phyloP scores from a whole-genome alignment of 2,113 vertebrate genomes.

The Mesoclemmys tuberculata region DNA sequence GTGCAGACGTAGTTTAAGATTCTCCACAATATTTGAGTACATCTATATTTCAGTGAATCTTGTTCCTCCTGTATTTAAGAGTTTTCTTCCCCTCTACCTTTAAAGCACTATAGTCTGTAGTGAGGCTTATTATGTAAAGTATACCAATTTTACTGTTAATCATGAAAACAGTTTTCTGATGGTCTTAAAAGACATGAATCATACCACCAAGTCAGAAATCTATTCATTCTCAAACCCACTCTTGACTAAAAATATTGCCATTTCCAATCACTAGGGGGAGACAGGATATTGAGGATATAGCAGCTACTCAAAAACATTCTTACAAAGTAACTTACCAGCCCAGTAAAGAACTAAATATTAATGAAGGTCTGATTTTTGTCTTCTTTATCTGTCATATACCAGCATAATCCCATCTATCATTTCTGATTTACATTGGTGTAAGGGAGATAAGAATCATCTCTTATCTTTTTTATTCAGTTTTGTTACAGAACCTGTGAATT shows the following conservation, averaged over 20 bases:
- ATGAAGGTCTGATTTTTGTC: rapidly evolving
- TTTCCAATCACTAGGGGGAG: conserved; percentile 54
- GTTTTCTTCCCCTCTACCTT: background rate
- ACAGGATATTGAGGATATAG: rapidly evolving
- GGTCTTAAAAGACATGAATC: background rate
- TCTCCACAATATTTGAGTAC: background rate
- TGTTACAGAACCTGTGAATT: background rate
- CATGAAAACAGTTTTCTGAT: background rate
- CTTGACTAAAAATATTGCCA: background rate
- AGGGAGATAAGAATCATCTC: background rate
- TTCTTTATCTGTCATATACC: background rate
- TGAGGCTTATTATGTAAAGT: background rate
- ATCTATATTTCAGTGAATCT: background rate
- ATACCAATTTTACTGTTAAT: background rate
- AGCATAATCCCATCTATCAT: background rate
- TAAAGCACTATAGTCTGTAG: background rate
- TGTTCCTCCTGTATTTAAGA: background rate
- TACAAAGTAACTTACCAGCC: background rate
- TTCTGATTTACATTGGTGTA: background rate
- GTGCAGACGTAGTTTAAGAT: background rate
- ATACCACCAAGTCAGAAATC: background rate
- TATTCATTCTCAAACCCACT: background rate
- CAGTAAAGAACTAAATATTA: background rate
- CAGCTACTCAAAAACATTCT: background rate
- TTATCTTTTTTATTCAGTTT: background rate